Evolutionary conservation across 2,888 invertebrate species (phyloP), one percentile per base, ranked within the genome.

Genomic region (Mythimna ferrago): DNA sequence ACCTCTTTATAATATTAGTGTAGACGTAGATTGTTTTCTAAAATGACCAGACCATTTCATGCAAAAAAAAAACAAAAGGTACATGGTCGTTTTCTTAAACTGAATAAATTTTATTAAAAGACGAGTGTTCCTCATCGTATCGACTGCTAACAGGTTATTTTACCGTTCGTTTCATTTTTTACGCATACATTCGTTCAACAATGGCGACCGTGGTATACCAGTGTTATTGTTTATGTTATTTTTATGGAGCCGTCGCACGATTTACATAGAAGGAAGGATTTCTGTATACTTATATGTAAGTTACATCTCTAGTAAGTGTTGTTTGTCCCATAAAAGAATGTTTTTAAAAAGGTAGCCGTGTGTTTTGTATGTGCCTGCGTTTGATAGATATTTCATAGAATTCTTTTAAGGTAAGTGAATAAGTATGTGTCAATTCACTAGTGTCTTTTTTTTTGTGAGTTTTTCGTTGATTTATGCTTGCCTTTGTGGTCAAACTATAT

Each of bases 191-290:
- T 71, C 44, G 63, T 54, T 54, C 70, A 64, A 82, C 85, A 84
- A 85, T 77, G 73, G 82, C 44, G 19, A 58, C n/a, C 70, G 82
- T 79, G 77, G 77, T 73, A 76, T 78, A 80, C 76, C 76, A 69
- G 38, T 84, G 73, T 86, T 81, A 86, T 78, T 84, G 79, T 86
- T 85, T 79, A 73, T 75, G 65, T 72, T 84, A 82, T 79, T 81
- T 80, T 79, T 77, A 83, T 68, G 83, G 71, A 73, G 63, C 64
- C 68, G 66, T 78, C 71, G 57, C 51, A 53, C 54, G 62, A 73
- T 81, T 86, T 75, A 84, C 78, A 83, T 78, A 75, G 81, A 86
- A 72, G 66, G 57, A 69, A 69, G 70, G 48, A 76, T 78, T 76
- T 77, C 66, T 67, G 60, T 76, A 78, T 71, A 77, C 73, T 75